Evolutionary conservation across 2,888 invertebrate species (phyloP).

Genomic region (Drosophila maculinotata): DNA sequence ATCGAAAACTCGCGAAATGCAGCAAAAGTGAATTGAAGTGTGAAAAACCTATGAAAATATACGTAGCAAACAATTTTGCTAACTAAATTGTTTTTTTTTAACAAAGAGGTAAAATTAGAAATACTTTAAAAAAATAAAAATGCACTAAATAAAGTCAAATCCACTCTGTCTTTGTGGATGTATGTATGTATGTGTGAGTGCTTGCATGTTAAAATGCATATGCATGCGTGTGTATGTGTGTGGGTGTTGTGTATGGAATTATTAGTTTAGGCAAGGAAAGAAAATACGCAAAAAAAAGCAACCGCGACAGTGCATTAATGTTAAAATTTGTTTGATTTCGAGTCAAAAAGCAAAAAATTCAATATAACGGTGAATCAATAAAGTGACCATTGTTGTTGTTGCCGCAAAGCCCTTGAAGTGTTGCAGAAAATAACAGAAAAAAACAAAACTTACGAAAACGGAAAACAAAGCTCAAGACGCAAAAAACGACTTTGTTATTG

Average conservation of each 20-base stretch:
- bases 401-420: slow-evolving; percentile 61
- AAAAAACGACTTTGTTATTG: slow-evolving; percentile 22
- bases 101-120: slow-evolving; percentile 53
- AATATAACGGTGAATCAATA: slow-evolving; percentile 71
- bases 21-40: slow-evolving; percentile 55
- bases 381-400: slow-evolving; percentile 36
- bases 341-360: slow-evolving; percentile 43
- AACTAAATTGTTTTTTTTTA: slow-evolving; percentile 50
- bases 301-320: slow-evolving; percentile 57
- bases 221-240: slow-evolving; percentile 34
- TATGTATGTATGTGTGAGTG: slow-evolving; percentile 9
- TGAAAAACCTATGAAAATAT: slow-evolving; percentile 44
- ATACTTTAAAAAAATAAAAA: slow-evolving; percentile 1
- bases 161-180: slow-evolving; percentile 30
- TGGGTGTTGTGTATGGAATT: slow-evolving; percentile 47
- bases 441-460: slow-evolving; percentile 26
- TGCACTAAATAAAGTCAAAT: slow-evolving; percentile 16
- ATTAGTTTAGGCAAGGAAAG: slow-evolving; percentile 51
- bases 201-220: slow-evolving; percentile 12
- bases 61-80: slow-evolving; percentile 52
- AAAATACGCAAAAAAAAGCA: slow-evolving; percentile 52
- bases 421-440: slow-evolving; percentile 49
- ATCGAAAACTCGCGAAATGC: slow-evolving; percentile 56
- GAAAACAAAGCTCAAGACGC: slow-evolving; percentile 43
- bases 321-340: slow-evolving; percentile 55